These are phyloP conservation scores for Taphrorychus bicolor DNA, from an alignment of 2,888 invertebrate genomes.

Conservation along the genomic window DNA sequence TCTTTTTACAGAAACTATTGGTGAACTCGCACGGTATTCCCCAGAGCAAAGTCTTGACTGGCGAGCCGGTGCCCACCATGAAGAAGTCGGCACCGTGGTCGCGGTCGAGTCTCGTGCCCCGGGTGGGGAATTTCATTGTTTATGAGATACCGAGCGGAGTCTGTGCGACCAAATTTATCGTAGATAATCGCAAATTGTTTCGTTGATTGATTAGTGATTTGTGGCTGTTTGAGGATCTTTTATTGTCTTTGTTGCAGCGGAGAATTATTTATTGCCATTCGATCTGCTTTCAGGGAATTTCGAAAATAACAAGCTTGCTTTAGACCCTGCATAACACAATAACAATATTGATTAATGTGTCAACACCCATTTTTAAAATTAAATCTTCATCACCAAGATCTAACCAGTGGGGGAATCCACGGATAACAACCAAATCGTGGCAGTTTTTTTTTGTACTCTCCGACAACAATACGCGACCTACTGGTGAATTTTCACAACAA, in stretches of 20 bases:
- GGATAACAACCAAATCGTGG: slow-evolving; percentile 1
- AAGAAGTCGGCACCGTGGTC: slow-evolving; percentile 26
- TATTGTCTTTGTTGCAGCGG: neutral
- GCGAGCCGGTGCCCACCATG: slow-evolving; percentile 27
- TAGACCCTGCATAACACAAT: too few species aligned
- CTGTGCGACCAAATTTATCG: slow-evolving; percentile 1
- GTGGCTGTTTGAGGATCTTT: neutral
- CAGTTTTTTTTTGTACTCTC: too few species aligned
- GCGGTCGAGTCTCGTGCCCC: slow-evolving; percentile 14
- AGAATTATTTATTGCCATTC: too few species aligned
- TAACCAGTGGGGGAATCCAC: too few species aligned
- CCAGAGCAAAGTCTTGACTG: slow-evolving; percentile 29
- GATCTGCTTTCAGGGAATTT: too few species aligned
- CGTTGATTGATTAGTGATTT: neutral
- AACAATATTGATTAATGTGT: too few species aligned
- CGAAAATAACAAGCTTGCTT: too few species aligned
- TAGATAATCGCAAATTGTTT: neutral
- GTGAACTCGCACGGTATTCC: slow-evolving; percentile 16
- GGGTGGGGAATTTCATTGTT: slow-evolving; percentile 38
- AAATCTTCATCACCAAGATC: too few species aligned
- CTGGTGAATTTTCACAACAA: slow-evolving; percentile 1
- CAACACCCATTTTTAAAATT: too few species aligned
- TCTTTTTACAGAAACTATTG: neutral
- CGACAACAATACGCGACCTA: neutral
- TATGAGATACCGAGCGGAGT: slow-evolving; percentile 8